Base-by-base conservation (phyloP, 2,888 invertebrate species). In the Eustalomyia histrio region DNA sequence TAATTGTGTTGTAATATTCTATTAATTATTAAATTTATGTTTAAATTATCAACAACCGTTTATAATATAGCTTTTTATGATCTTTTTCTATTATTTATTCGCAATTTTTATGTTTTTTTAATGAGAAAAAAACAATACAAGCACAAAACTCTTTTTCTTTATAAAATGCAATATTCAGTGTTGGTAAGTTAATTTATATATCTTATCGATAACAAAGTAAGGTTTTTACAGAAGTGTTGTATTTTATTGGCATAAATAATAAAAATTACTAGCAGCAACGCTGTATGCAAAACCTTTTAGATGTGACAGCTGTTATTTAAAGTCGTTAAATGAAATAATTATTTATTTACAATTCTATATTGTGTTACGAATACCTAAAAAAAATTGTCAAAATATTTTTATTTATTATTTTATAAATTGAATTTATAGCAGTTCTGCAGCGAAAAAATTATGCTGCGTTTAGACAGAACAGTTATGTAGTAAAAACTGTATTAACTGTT, bases 51-150 rank as follows among this genome's bases (percentile, higher is more conserved):
- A 0, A 18, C 55, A 17, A 16, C 9, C 52, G 61, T 5, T 39
- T 50, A 18, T 16, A 21, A 0, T 33, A 17, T 12, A n/a, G n/a
- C 2, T 24, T 53, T 24, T 35, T 4, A 14, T 10, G 33, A 53
- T 10, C n/a, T 16, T 21, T 24, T 16, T 43, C 12, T n/a, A 58
- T 16, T 55, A 60, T 79, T 47, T 72, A 73, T 68, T 63, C 10
- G 55, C 50, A 69, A 79, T 64, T 69, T 74, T 18, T 64, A 69
- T 74, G 67, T 65, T 73, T 78, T 39, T 79, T 69, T 24, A 69
- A 5, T 69, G 69, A 58, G 39, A 61, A 67, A 68, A 74, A 50
- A n/a, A 60, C 52, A 61, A 29, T 29, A 29, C 29, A 68, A 68
- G 16, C 63, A 68, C 61, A n/a, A n/a, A n/a, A 63, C 64, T 47